Evolutionary conservation across 2,113 vertebrate genomes (phyloP).

Genomic region (Fulmarus glacialis): DNA sequence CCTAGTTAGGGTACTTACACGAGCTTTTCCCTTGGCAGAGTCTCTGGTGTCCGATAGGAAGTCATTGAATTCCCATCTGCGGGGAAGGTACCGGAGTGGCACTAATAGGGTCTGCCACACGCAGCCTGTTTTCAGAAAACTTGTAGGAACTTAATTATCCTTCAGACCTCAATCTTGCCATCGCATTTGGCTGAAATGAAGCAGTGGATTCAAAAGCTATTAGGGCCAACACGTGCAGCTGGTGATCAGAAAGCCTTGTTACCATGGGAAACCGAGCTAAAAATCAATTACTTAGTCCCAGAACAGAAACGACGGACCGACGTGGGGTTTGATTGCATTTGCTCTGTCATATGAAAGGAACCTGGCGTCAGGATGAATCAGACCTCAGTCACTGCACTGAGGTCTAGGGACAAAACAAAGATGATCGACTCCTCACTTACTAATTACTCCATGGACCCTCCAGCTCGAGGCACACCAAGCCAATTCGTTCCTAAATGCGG

Average conservation of each 20-base stretch:
- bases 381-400: not conserved
- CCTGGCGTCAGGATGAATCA: not conserved
- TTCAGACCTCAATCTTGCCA: not conserved
- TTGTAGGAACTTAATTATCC: not conserved
- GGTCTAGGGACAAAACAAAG: not conserved
- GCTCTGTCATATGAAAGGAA: not conserved
- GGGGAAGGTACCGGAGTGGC: not conserved
- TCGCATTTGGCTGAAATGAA: not conserved
- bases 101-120: not conserved
- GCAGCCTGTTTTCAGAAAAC: not conserved
- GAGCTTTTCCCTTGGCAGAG: not conserved
- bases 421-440: not conserved
- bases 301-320: not conserved
- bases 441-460: not conserved
- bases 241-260: conserved; percentile 39
- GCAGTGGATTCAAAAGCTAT: conserved; percentile 11
- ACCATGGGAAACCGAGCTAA: conserved; percentile 36
- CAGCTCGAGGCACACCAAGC: not conserved
- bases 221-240: conserved; percentile 20
- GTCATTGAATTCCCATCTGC: not conserved
- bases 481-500: not conserved
- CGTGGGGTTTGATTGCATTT: not conserved
- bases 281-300: conserved; percentile 15
- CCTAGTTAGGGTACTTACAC: not conserved
- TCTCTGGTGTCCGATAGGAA: not conserved